phyloP scores from a whole-genome alignment of 2,797 vertebrate genomes.

The Clarias pachynema region DNA sequence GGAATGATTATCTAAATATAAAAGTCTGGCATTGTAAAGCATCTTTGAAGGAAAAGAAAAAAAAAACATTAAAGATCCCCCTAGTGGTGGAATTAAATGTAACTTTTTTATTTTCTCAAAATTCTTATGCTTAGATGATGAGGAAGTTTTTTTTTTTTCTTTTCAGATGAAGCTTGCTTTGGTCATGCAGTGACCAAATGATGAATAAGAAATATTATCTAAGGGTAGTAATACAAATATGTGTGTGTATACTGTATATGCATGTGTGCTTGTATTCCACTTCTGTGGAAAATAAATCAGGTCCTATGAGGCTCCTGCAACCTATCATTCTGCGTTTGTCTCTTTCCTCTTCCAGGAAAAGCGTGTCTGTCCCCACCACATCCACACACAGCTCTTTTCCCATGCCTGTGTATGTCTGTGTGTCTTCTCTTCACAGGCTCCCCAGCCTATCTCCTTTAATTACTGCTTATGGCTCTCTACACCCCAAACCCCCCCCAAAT shows the following conservation, averaged over 20 bases:
- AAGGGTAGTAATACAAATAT: constrained; percentile 59
- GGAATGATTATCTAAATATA: constrained; percentile 9
- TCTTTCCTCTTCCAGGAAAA: constrained; percentile 68
- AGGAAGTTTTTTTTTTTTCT: not conserved
- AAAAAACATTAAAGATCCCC: not conserved
- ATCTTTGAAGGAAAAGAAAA: not conserved
- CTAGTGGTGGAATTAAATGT: not conserved
- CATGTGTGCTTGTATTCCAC: constrained; percentile 6
- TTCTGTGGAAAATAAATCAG: constrained; percentile 73
- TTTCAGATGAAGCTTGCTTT: not conserved
- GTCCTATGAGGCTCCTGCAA: constrained; percentile 81
- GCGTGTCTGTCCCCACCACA: constrained; percentile 50
- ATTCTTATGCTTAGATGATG: not conserved
- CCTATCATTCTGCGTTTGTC: constrained; percentile 81
- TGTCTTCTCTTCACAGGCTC: constrained; percentile 57
- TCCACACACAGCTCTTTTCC: constrained; percentile 53
- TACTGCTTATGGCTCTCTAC: constrained; percentile 58
- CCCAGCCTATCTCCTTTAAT: constrained; percentile 62
- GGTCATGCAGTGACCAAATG: not conserved
- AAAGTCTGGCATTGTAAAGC: not conserved
- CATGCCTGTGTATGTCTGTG: constrained; percentile 50
- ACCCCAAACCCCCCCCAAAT: constrained; percentile 36
- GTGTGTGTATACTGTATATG: constrained; percentile 22
- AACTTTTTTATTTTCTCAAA: not conserved
- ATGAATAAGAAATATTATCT: constrained; percentile 10